These are phyloP conservation scores for Bufo gargarizans DNA, from an alignment of 2,113 vertebrate genomes.

Conservation along the genomic window DNA sequence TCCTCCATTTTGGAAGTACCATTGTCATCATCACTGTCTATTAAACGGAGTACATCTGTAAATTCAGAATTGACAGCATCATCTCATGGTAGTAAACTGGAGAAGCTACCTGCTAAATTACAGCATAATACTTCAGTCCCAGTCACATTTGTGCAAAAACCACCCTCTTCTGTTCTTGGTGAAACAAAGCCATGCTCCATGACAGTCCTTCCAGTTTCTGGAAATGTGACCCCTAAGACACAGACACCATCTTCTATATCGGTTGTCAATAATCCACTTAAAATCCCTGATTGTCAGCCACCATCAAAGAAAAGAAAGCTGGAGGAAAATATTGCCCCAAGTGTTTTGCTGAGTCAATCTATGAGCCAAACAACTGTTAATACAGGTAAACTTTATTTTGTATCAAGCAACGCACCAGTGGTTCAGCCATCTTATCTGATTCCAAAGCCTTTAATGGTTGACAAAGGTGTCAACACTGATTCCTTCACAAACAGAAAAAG, in stretches of 20 bases:
- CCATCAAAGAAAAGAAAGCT: slow-evolving; percentile 14
- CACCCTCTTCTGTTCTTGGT: neutral
- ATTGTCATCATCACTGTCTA: neutral
- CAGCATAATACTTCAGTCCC: neutral
- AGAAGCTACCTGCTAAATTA: neutral
- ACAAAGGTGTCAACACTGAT: slow-evolving; percentile 8
- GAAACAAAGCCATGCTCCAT: neutral
- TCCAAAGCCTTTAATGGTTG: slow-evolving; percentile 1
- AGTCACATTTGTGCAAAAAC: neutral
- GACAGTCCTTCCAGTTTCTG: neutral
- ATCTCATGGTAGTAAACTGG: neutral
- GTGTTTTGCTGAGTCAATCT: neutral
- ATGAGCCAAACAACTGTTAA: neutral
- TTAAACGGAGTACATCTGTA: neutral
- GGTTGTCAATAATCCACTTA: neutral
- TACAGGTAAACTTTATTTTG: neutral
- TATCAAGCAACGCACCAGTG: neutral
- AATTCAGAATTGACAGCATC: neutral
- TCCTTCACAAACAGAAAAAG: neutral
- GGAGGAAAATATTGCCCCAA: neutral
- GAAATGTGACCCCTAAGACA: neutral
- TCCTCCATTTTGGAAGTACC: too few species aligned
- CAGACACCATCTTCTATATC: neutral
- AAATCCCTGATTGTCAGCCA: neutral
- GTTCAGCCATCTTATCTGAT: neutral